Evolutionary conservation across 2,113 vertebrate species (phyloP).

Genomic region (Otocyon megalotis): DNA sequence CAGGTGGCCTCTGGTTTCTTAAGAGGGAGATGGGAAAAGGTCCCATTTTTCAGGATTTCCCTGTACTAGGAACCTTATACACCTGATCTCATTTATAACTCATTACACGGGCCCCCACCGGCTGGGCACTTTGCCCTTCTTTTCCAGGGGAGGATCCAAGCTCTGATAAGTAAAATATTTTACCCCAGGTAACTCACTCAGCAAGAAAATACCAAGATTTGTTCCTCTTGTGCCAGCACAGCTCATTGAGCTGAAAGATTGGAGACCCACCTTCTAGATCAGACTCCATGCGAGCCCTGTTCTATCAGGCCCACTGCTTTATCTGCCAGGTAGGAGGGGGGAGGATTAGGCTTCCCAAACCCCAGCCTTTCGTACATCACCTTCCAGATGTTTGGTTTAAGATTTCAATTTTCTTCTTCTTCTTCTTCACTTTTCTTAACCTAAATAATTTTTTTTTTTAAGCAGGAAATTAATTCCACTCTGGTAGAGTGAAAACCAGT

Average conservation of each 20-base stretch:
- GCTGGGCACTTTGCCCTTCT: no score
- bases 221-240: not conserved
- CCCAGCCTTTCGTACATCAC: no score
- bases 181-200: rapidly evolving
- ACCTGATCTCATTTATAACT: no score
- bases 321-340: not conserved
- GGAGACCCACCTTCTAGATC: not conserved
- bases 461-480: not conserved
- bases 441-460: constrained; percentile 11
- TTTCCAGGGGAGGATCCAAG: not conserved
- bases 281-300: rapidly evolving
- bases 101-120: rapidly evolving
- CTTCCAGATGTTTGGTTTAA: not conserved
- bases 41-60: not conserved
- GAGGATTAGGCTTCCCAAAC: not conserved
- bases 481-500: not conserved
- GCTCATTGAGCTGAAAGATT: not conserved
- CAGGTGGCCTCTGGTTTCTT: not conserved
- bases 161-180: not conserved
- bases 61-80: not conserved
- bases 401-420: not conserved
- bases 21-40: not conserved
- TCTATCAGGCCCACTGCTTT: rapidly evolving
- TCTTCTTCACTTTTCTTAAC: not conserved
- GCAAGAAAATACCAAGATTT: not conserved